phyloP scores from a whole-genome alignment of 2,797 vertebrate genomes.

The Sphenodon punctatus region DNA sequence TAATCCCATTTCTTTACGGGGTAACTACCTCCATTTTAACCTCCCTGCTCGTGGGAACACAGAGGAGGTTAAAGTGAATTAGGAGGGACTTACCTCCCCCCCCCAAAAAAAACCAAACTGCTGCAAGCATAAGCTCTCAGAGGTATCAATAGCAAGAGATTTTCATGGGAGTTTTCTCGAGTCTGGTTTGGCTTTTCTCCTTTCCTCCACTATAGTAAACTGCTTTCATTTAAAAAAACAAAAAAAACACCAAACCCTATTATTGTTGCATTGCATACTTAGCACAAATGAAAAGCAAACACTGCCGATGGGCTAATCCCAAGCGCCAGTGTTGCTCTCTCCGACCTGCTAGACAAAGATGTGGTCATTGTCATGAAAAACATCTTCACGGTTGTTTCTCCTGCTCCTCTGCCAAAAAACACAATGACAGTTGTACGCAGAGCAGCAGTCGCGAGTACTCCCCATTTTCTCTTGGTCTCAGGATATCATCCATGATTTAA shows the following conservation, averaged over 20 bases:
- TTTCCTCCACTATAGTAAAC: background rate
- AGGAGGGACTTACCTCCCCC: too few species aligned
- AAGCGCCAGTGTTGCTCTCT: background rate
- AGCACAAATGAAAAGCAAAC: conserved; percentile 27
- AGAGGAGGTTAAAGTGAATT: too few species aligned
- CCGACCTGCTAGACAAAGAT: conserved; percentile 40
- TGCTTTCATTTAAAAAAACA: conserved; percentile 6
- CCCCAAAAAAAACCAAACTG: too few species aligned
- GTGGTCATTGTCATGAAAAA: background rate
- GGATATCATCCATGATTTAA: conserved; percentile 53
- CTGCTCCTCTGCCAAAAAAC: background rate
- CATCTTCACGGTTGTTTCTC: conserved; percentile 4
- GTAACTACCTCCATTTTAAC: too few species aligned
- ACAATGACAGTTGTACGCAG: background rate
- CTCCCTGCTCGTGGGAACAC: too few species aligned
- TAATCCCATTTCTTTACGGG: too few species aligned
- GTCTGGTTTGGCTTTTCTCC: background rate
- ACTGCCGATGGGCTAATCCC: conserved; percentile 29
- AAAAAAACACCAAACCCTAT: too few species aligned
- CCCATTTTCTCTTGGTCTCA: conserved; percentile 51
- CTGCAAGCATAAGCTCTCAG: too few species aligned
- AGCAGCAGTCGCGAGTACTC: conserved; percentile 1
- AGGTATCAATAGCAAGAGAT: background rate
- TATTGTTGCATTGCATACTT: accelerated
- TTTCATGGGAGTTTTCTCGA: background rate